Evolutionary conservation across 1,140 invertebrate genomes (phyloP), one percentile per base, ranked within the genome.

Genomic region (Papilio helenus): DNA sequence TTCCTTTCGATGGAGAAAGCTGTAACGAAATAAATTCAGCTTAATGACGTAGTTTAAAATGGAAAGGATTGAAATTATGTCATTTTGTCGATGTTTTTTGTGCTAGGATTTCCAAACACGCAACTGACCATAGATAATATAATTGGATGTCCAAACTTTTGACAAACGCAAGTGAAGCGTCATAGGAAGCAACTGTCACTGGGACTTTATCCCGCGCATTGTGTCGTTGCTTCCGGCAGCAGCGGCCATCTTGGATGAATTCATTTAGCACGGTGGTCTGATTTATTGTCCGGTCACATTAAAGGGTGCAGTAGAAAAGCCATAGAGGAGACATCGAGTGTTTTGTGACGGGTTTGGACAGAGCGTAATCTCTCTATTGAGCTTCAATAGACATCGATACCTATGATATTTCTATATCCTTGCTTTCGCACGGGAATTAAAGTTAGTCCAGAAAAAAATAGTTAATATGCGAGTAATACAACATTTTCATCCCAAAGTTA

Each of bases 111-210:
- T 58, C 73, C 23, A 77, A 77, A 58, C 55, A 77, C 34, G 76
- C 55, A 77, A 77, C 76, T 77, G 76, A 77, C 76, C 76, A 61
- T 77, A 77, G 76, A 61, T 77, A 77, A 77, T 61, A 61, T 77
- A 77, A 77, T 77, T 77, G 18, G 18, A 61, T 42, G 76, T 77
- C 51, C 34, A 65, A 77, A 61, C 76, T 61, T 77, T 77, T 77
- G n/a, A 77, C 34, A 77, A 61, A 39, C 29, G 34, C 76, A 61
- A 77, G 18, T 42, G 76, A 65, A 77, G 76, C 76, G 76, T 65
- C 51, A 39, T 58, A 61, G 76, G 76, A 77, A 77, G 76, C 76
- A 65, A 77, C 76, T 77, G 55, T 77, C 76, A 77, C 2, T 77
- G 20, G n/a, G 44, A 74, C 9, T 74, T 14, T 42, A 61, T 65